These are phyloP conservation scores for Drosophila insularis DNA, from an alignment of 1,140 invertebrate genomes.

Conservation along the genomic window DNA sequence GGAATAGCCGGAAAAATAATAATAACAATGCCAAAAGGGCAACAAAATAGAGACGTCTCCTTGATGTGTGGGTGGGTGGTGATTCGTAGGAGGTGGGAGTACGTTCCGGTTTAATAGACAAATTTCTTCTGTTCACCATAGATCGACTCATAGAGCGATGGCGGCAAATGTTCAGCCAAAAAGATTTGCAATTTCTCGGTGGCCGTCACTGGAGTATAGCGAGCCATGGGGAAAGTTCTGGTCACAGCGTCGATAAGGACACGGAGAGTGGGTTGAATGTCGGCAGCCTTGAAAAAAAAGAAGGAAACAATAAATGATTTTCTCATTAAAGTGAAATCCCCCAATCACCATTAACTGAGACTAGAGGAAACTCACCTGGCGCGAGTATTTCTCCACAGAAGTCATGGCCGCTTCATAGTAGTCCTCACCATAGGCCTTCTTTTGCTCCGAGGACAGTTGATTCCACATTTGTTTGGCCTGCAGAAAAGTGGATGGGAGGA, in stretches of 20 bases:
- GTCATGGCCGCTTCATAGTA: conserved; percentile 91
- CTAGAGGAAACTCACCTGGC: conserved; percentile 76
- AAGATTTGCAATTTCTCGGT: conserved; percentile 90
- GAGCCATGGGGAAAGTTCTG: conserved; percentile 90
- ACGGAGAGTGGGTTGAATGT: conserved; percentile 87
- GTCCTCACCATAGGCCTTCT: conserved; percentile 90
- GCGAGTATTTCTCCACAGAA: conserved; percentile 89
- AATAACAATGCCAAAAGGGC: conserved; percentile 36
- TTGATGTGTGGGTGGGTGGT: neutral
- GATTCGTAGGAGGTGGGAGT: neutral
- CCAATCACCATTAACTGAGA: neutral
- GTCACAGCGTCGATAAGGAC: conserved; percentile 89
- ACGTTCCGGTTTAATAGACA: conserved; percentile 46
- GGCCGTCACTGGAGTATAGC: conserved; percentile 90
- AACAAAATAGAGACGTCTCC: conserved; percentile 9
- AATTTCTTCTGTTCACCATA: conserved; percentile 77
- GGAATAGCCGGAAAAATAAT: conserved; percentile 41
- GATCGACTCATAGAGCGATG: conserved; percentile 88
- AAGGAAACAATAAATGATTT: conserved; percentile 19
- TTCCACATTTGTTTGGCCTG: conserved; percentile 91
- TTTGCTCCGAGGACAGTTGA: conserved; percentile 88
- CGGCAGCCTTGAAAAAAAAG: conserved; percentile 84
- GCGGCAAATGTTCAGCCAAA: conserved; percentile 89
- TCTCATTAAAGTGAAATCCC: conserved; percentile 24
- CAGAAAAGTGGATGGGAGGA: neutral